phyloP scores from a whole-genome alignment of 2,113 vertebrate species.

The Cyprinodon brontotheroides region DNA sequence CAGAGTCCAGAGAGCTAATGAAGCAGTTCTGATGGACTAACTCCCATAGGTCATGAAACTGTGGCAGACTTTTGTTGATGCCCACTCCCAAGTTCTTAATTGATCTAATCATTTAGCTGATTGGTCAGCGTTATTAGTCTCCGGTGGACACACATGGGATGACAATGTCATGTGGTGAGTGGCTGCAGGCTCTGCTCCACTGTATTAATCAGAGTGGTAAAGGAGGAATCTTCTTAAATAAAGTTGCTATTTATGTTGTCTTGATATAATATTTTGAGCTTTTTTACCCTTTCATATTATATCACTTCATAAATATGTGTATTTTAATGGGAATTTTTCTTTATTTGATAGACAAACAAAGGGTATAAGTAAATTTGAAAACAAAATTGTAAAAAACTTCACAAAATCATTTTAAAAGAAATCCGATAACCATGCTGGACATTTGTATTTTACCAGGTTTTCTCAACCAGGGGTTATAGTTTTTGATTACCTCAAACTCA shows the following conservation, averaged over 20 bases:
- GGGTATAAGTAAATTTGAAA: background rate
- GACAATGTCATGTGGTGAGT: conserved; percentile 66
- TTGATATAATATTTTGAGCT: background rate
- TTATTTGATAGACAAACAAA: background rate
- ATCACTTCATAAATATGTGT: background rate
- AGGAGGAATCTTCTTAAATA: background rate
- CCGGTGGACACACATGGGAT: conserved; percentile 62
- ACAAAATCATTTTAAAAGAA: too few relatives aligned
- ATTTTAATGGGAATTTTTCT: background rate
- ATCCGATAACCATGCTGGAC: background rate
- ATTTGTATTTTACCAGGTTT: background rate
- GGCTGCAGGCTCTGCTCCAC: conserved; percentile 47
- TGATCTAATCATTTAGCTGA: conserved; percentile 80
- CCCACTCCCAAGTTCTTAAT: conserved; percentile 73
- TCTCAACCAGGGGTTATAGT: background rate
- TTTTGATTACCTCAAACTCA: too few relatives aligned
- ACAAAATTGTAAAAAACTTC: background rate
- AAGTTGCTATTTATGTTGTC: conserved; percentile 2
- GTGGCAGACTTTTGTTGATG: conserved; percentile 61
- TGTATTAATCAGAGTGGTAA: conserved; percentile 20
- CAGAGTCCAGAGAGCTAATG: conserved; percentile 76
- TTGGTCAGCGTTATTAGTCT: conserved; percentile 77
- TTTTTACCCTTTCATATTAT: background rate
- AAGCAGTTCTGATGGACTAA: conserved; percentile 72
- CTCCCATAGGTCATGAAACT: conserved; percentile 69